Evolutionary conservation across 37 sponge, comb jelly and placozoan genomes (phyloP).

Genomic region (Ephydatia muelleri): DNA sequence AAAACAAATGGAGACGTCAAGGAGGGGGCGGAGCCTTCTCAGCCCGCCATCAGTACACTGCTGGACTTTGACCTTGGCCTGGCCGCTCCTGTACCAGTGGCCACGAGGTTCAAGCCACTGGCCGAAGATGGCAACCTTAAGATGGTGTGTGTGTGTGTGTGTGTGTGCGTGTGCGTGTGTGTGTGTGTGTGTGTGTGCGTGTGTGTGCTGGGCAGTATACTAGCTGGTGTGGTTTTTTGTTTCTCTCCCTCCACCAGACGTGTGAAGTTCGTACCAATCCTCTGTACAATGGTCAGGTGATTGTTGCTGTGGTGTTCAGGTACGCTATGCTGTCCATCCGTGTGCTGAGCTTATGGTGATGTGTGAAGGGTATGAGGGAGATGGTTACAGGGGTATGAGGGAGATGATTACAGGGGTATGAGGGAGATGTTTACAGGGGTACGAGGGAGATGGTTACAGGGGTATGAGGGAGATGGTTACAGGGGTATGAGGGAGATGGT

Average conservation of each 20-base stretch:
- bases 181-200: background rate
- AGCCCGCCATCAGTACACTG: background rate
- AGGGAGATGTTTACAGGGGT: too few species aligned
- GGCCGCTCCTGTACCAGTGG: background rate
- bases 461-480: too few species aligned
- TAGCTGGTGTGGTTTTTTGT: slow-evolving; percentile 4
- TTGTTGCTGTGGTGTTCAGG: slow-evolving; percentile 79
- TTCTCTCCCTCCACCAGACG: slow-evolving; percentile 38
- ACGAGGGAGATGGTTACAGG: too few species aligned
- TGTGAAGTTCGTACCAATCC: slow-evolving; percentile 68
- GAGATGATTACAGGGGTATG: too few species aligned
- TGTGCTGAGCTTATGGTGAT: background rate
- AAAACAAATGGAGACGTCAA: slow-evolving; percentile 13
- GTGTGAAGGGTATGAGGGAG: too few species aligned
- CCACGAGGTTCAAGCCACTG: slow-evolving; percentile 45
- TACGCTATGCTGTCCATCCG: background rate
- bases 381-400: too few species aligned
- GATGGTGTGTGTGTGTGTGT: slow-evolving; percentile 18
- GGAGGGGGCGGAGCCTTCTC: background rate
- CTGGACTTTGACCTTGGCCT: slow-evolving; percentile 27
- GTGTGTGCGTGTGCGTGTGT: background rate
- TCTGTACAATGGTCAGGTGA: slow-evolving; percentile 53
- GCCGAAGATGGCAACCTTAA: slow-evolving; percentile 68
- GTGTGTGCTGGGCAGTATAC: background rate
- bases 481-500: too few species aligned